Conservation (phyloP, 1,140 invertebrate genomes). For the Eriosoma lanigerum region DNA sequence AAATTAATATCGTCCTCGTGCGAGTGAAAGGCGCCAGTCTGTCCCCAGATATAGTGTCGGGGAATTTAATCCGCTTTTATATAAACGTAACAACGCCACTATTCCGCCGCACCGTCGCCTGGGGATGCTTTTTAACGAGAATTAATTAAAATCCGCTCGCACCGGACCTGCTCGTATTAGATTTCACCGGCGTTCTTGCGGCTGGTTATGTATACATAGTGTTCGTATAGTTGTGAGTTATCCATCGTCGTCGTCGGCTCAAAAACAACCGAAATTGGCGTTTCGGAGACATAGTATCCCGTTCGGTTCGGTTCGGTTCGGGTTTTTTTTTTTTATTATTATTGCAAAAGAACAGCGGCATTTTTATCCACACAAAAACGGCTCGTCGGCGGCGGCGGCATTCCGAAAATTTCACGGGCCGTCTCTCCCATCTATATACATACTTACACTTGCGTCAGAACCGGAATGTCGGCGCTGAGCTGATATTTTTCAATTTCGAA, state of each 20-base stretch:
- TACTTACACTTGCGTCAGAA: neutral
- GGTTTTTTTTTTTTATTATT: slow-evolving; percentile 36
- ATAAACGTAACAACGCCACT: slow-evolving; percentile 46
- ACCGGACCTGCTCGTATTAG: neutral
- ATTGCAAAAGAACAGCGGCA: slow-evolving; percentile 10
- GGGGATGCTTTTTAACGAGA: slow-evolving; percentile 32
- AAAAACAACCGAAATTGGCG: neutral
- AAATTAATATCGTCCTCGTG: slow-evolving; percentile 47
- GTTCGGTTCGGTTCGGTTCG: neutral
- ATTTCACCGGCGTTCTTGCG: slow-evolving; percentile 21
- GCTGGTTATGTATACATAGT: neutral
- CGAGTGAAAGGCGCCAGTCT: slow-evolving; percentile 46
- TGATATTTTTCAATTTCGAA: slow-evolving; percentile 51
- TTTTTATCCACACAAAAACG: slow-evolving; percentile 28
- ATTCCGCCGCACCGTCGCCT: neutral
- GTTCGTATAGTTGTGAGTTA: too few species aligned
- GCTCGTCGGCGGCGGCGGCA: neutral
- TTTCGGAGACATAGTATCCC: neutral
- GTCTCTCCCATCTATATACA: neutral
- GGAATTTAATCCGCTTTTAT: slow-evolving; percentile 50
- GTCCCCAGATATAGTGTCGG: slow-evolving; percentile 13
- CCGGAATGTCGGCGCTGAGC: neutral
- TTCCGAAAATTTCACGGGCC: slow-evolving; percentile 11
- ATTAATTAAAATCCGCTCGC: slow-evolving; percentile 48
- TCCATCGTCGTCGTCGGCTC: neutral